Base-by-base conservation (phyloP, 2,888 invertebrate genomes). In the Agrenia bidenticulata region DNA sequence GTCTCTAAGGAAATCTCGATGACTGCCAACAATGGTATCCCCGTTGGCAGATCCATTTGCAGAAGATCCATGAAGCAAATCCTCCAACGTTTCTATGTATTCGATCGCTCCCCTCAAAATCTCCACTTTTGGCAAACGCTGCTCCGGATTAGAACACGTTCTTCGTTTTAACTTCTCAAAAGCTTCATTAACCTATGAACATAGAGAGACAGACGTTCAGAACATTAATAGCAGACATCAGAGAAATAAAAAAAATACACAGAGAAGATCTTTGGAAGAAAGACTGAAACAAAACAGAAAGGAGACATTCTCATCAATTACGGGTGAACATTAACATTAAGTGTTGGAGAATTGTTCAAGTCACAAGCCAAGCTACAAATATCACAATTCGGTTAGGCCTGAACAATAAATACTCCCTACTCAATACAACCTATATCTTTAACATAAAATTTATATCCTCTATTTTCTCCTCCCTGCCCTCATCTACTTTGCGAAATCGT, bases 81-180 rank as follows among this genome's bases (percentile, higher is more conserved):
- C 91, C 78, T 94, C 93, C 72, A 94, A 81, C 73, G 90, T 88
- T 79, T 96, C 97, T 75, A 98, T 98, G 80, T 98, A 97, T 77
- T 97, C 97, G 78, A 99, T 99, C 45, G 98, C 98, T 77, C 95
- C 95, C 69, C 97, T 84, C 41, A 99, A 84, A 73, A 99, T 98
- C 82, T 99, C 98, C 70, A 99, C 90, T 83, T 99, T 99, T 1
- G 98, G 97, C 77, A 99, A 83, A 61, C 98, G 84, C 77, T 98
- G 98, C 78, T 93, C 95, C 1, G 97, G 97, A 82, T 94, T 94
- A 64, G 93, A 90, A 77, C 96, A 91, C 0, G 98, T 95, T 62
- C 97, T 83, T 77, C 92, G 85, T 78, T 98, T 92, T 42, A 99
- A 82, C 69, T 93, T 87, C 81, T 99, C 98, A 80, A 98, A 99